Percentiles rank a stretch among this genome's conserved stretches.
phyloP scores from a whole-genome alignment of 2,797 vertebrate genomes.

The Chromobotia macracanthus region DNA sequence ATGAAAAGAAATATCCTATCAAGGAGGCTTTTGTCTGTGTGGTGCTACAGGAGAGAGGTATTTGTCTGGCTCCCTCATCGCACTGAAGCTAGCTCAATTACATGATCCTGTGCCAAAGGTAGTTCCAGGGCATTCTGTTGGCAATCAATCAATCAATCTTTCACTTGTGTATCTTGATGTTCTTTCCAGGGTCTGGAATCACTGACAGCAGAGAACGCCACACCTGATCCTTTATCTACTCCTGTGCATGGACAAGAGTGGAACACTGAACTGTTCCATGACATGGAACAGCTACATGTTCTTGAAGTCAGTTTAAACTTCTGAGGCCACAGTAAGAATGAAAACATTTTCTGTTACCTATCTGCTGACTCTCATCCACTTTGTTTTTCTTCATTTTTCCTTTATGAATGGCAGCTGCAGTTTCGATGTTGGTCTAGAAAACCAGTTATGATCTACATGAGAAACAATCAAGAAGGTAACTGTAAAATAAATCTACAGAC shows the following conservation, averaged over 20 bases:
- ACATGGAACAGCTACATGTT: not conserved
- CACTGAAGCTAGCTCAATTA: constrained; percentile 55
- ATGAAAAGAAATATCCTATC: constrained; percentile 60
- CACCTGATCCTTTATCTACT: constrained; percentile 29
- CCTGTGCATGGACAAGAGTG: not conserved
- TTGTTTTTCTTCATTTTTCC: not conserved
- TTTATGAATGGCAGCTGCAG: constrained; percentile 24
- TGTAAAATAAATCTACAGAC: constrained; percentile 73
- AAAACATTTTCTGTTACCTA: not conserved
- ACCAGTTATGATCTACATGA: constrained; percentile 62
- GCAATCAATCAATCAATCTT: constrained; percentile 53
- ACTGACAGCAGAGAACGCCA: constrained; percentile 42
- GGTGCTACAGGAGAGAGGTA: constrained; percentile 45
- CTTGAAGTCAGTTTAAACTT: not conserved
- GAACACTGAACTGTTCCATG: constrained; percentile 20
- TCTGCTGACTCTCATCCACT: not conserved
- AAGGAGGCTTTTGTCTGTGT: constrained; percentile 60
- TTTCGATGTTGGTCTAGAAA: constrained; percentile 64
- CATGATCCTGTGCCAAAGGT: constrained; percentile 47
- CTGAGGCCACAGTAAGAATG: not conserved
- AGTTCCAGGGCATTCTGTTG: constrained; percentile 46
- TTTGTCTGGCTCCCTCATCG: constrained; percentile 51
- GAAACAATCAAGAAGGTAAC: constrained; percentile 60
- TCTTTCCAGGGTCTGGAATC: constrained; percentile 42
- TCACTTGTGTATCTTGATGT: constrained; percentile 48